Evolutionary conservation across 2,888 invertebrate genomes (phyloP).

Genomic region (Acholoe squamosa): DNA sequence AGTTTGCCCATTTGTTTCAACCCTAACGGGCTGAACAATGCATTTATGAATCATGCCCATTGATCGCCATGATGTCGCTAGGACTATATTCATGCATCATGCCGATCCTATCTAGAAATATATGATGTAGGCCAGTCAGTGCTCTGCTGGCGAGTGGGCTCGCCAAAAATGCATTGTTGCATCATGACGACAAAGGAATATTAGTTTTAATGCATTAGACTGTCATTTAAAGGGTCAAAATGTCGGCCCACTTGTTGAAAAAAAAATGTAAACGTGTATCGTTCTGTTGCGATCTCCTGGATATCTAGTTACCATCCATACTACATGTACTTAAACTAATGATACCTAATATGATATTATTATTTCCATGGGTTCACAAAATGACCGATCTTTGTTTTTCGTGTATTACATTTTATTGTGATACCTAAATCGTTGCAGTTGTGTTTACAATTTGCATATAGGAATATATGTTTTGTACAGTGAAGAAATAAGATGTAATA

Average conservation of each 20-base stretch:
- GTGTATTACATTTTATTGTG: conserved; percentile 19
- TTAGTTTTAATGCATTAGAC: too few species aligned
- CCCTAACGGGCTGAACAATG: too few species aligned
- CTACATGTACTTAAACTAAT: background rate
- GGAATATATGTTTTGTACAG: conserved; percentile 41
- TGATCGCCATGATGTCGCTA: too few species aligned
- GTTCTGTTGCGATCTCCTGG: conserved; percentile 40
- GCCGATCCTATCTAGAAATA: too few species aligned
- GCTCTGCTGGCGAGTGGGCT: too few species aligned
- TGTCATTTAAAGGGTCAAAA: too few species aligned
- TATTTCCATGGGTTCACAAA: background rate
- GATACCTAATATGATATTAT: background rate
- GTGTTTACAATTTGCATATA: conserved; percentile 25
- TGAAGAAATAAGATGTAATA: conserved; percentile 37
- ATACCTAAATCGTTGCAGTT: conserved; percentile 40
- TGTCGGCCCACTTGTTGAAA: background rate
- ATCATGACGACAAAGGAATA: too few species aligned
- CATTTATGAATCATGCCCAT: too few species aligned
- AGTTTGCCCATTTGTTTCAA: too few species aligned
- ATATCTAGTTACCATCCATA: background rate
- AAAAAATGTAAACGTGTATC: background rate
- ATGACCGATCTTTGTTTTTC: background rate
- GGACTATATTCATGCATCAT: too few species aligned
- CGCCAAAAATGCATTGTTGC: too few species aligned
- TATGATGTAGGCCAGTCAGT: too few species aligned